phyloP scores from a whole-genome alignment of 2,888 invertebrate species.

The Cerastoderma edule region DNA sequence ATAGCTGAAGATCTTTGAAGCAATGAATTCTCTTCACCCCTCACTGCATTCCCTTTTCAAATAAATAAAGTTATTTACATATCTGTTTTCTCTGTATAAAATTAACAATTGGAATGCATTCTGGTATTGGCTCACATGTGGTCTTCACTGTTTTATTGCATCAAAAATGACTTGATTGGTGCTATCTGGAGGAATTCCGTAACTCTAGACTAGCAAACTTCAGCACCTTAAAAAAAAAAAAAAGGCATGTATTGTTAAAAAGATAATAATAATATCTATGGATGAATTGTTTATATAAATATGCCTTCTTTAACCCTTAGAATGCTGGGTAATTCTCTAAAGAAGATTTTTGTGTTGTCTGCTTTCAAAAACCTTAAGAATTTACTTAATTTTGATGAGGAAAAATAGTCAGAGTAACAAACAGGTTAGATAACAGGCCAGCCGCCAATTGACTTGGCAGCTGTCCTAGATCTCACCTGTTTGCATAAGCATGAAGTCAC shows the following conservation, averaged over 20 bases:
- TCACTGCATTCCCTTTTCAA: neutral
- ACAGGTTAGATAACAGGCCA: too few species aligned
- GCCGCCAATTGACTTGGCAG: too few species aligned
- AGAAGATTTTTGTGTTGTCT: neutral
- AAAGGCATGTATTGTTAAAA: neutral
- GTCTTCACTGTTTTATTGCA: neutral
- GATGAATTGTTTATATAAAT: neutral
- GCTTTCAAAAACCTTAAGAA: too few species aligned
- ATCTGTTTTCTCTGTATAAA: neutral
- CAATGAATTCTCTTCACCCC: neutral
- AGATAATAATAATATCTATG: neutral
- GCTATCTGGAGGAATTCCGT: slow-evolving; percentile 34
- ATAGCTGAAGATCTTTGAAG: too few species aligned
- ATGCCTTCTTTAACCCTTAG: neutral
- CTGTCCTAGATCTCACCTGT: too few species aligned
- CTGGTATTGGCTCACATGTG: neutral
- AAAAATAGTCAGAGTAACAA: too few species aligned
- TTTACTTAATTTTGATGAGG: too few species aligned
- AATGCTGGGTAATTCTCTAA: neutral
- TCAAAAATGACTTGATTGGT: too few species aligned
- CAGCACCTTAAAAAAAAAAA: slow-evolving; percentile 40
- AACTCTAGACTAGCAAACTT: slow-evolving; percentile 59
- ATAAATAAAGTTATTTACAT: neutral
- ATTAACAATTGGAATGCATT: neutral
- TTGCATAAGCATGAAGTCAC: too few species aligned